Base-by-base conservation (phyloP, 1,140 invertebrate species). In the Drosophila busckii region DNA sequence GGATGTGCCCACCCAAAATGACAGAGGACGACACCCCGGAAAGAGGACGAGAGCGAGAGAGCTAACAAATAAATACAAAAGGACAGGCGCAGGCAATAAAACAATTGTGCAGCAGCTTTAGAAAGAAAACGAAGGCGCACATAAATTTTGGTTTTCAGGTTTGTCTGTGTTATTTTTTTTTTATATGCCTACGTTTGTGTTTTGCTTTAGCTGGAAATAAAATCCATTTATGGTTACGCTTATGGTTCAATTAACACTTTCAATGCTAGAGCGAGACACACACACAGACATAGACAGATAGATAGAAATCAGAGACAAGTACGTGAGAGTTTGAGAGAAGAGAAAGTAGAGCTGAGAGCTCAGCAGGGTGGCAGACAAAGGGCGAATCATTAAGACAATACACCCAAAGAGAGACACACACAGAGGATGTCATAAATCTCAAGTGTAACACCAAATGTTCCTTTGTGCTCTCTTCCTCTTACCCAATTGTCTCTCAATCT, bases 221-320 rank as follows among this genome's bases (percentile, higher is more conserved):
- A 84, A 84, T 84, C 66, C 76, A 84, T 83, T 83, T 83, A 83
- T 83, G 76, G 76, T 83, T 83, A 83, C 76, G 76, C 76, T 83
- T 83, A 83, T 84, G 76, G 76, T 83, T 83, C 76, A 83, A 83
- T 83, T 83, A 83, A 78, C 76, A 84, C 76, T 68, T 83, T 78
- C 62, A 80, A 75, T 71, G 63, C 46, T 52, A 52, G 52, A 45
- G 38, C 26, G 20, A 50, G 34, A 28, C 45, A 26, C 7, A 44
- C 40, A 37, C 35, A 19, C 31, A 67, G 35, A 58, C 10, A 34
- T 12, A 48, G 56, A 38, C 22, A 44, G 8, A 19, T 19, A 32
- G 22, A 34, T 32, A 53, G 44, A 25, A 35, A 48, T 54, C 13
- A 49, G 26, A 45, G 26, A 20, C 23, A 12, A 28, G 38, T 49